A percentile compares a stretch with the other conserved stretches of the same genome.
Evolutionary conservation across 1,140 invertebrate genomes (phyloP).

Genomic region (Scaptomyza pallida): DNA sequence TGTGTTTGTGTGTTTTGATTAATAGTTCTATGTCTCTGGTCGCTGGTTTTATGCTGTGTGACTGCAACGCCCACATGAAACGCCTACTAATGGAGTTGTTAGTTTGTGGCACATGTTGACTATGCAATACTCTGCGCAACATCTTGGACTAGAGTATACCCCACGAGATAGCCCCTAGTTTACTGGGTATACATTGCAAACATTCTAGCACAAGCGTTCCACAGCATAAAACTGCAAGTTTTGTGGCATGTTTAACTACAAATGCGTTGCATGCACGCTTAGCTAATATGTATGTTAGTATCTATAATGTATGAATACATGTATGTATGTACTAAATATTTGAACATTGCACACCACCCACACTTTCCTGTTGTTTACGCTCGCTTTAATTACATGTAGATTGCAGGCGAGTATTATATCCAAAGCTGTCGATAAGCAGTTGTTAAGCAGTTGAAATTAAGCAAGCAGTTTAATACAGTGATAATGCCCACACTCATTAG

Average conservation of each 20-base stretch:
- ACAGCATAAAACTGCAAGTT: slow-evolving; percentile 12
- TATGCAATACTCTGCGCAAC: background rate
- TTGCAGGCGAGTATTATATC: background rate
- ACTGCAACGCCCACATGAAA: no score
- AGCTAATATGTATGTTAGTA: slow-evolving; percentile 3
- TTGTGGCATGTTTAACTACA: slow-evolving; percentile 5
- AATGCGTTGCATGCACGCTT: slow-evolving; percentile 28
- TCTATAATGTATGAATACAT: background rate
- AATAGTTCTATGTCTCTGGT: slow-evolving; percentile 2
- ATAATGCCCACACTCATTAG: background rate
- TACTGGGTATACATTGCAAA: slow-evolving; percentile 6
- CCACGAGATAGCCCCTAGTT: no score
- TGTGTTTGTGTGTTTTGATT: slow-evolving; percentile 17
- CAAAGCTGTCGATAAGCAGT: slow-evolving; percentile 23
- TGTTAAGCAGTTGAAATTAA: no score
- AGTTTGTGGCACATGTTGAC: slow-evolving; percentile 8
- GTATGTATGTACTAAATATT: background rate
- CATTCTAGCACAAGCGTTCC: background rate
- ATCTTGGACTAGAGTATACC: background rate
- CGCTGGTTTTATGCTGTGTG: background rate
- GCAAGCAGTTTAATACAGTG: slow-evolving; percentile 10
- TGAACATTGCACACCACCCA: slow-evolving; percentile 50
- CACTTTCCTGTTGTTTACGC: slow-evolving; percentile 49
- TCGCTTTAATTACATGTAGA: slow-evolving; percentile 15
- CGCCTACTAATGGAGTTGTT: background rate